Conservation (phyloP, 2,797 vertebrate genomes). For the Somateria mollissima region DNA sequence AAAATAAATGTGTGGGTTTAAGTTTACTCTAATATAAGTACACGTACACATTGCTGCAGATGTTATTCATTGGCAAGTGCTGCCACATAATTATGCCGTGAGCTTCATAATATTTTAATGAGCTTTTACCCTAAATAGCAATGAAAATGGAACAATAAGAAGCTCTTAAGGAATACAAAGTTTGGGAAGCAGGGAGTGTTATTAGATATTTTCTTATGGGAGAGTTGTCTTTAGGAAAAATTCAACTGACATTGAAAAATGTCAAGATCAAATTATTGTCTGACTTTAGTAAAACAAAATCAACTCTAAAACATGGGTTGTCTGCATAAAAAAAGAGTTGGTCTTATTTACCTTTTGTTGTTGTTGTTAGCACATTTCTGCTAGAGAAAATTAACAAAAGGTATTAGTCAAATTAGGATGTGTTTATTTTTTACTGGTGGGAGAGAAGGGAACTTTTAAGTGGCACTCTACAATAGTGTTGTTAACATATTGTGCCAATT, state of each 20-base stretch:
- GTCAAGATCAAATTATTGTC: neutral
- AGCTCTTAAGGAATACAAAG: constrained; percentile 47
- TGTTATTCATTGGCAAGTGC: constrained; percentile 71
- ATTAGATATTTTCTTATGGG: neutral
- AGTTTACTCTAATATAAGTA: constrained; percentile 72
- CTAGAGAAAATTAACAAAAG: neutral
- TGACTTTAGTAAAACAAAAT: constrained; percentile 47
- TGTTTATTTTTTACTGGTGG: neutral
- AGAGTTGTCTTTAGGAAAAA: neutral
- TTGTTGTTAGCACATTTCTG: neutral
- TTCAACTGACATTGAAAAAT: constrained; percentile 9
- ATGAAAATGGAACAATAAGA: constrained; percentile 66
- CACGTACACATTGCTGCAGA: constrained; percentile 61
- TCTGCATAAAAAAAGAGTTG: neutral
- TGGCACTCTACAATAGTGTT: neutral
- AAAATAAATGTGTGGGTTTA: constrained; percentile 30
- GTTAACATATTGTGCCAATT: constrained; percentile 67
- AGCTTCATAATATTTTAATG: constrained; percentile 77
- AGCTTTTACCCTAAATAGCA: constrained; percentile 71
- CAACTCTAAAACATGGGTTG: neutral
- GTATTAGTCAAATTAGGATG: neutral
- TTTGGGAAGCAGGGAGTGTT: neutral
- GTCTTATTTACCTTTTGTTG: neutral
- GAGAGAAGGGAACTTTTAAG: neutral
- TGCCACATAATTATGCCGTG: constrained; percentile 63